Evolutionary conservation across 2,888 invertebrate species (phyloP).

Genomic region (Cheilosia variabilis): DNA sequence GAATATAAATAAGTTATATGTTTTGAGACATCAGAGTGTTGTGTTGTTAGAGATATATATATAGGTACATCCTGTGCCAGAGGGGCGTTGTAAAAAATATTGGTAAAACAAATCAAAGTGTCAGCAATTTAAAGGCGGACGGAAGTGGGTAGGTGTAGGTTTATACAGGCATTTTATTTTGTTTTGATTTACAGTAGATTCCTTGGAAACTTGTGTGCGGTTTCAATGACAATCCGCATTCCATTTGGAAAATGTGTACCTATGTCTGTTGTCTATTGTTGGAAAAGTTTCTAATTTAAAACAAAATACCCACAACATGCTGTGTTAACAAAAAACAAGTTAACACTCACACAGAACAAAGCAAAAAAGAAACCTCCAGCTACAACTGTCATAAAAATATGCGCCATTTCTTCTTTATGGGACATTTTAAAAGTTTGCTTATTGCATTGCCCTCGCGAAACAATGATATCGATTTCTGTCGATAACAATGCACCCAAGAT

Average conservation of each 20-base stretch:
- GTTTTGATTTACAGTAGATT: too few species aligned
- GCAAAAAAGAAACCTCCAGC: constrained; percentile 35
- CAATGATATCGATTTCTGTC: constrained; percentile 51
- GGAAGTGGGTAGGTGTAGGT: not conserved
- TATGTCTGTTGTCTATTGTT: too few species aligned
- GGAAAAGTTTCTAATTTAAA: not conserved
- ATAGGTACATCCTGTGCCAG: not conserved
- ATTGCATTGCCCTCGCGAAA: constrained; percentile 70
- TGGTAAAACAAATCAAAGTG: not conserved
- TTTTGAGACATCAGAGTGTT: constrained; percentile 23
- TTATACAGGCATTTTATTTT: too few species aligned
- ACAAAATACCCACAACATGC: not conserved
- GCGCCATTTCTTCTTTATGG: constrained; percentile 84
- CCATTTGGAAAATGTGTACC: too few species aligned
- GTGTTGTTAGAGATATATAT: not conserved
- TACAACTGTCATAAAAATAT: constrained; percentile 84
- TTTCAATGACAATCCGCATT: too few species aligned
- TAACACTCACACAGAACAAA: too few species aligned
- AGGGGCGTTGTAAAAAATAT: not conserved
- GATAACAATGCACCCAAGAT: constrained; percentile 59
- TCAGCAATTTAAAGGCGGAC: not conserved
- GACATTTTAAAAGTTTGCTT: constrained; percentile 83
- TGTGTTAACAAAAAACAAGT: too few species aligned
- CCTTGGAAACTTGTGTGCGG: too few species aligned
- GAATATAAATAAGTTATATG: constrained; percentile 58